Evolutionary conservation across 1,140 invertebrate species (phyloP), one percentile per base, ranked within the genome.

Genomic region (Apis florea): DNA sequence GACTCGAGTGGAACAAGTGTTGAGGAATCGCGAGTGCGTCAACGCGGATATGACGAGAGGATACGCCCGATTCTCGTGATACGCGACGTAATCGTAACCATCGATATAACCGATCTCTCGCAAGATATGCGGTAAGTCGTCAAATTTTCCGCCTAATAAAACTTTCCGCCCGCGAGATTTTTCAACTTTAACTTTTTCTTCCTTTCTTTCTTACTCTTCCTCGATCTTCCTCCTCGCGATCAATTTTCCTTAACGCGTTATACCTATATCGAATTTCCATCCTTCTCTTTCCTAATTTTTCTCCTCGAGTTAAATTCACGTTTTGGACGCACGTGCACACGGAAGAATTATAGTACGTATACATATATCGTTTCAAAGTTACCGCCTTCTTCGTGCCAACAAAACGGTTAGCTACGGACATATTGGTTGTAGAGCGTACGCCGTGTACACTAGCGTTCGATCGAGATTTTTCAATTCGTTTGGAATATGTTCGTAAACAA

Each of bases 41-140:
- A 80, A 86, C 73, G 70, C 85, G 87, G 89, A 89, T 89, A 90
- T 91, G 89, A 90, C 87, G 79, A 85, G 89, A 85, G 89, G 89
- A 90, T 90, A 88, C 90, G 87, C 89, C 89, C 90, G 89, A 79
- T 69, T 90, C 90, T 87, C 90, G 87, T 90, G 89, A 90, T 90
- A 91, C 82, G 78, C 79, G 81, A 79, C 85, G 76, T 58, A 70
- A 75, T 87, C 78, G 71, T 53, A n/a, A 79, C 58, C 51, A 67
- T 47, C 61, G 70, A 69, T n/a, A 47, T 9, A 8, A n/a, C 11
- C n/a, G 31, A 40, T 74, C 63, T 71, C 49, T 76, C 59, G 54
- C 56, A 83, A 88, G 85, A 88, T 87, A 88, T 88, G 86, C 61
- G 86, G 86, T 88, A 87, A 88, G 86, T 87, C 24, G 40, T 15